Base-by-base conservation (phyloP, 2,888 invertebrate genomes). In the Anthoptus insignis region DNA sequence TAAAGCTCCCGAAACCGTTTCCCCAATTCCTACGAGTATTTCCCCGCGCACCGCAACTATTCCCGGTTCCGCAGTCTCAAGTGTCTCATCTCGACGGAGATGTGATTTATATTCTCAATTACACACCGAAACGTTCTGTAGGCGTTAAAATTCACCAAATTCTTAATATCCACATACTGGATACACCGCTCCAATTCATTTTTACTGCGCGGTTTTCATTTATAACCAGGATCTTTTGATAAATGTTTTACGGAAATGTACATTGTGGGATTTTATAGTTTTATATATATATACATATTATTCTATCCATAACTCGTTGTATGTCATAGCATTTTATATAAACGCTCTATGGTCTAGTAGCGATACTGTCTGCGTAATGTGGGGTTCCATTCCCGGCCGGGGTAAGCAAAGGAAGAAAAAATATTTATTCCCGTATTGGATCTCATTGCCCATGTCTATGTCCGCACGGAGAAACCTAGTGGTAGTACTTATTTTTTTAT, bases 31-130 rank as follows among this genome's bases (percentile, higher is more conserved):
- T 32, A n/a, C n/a, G n/a, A n/a, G n/a, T n/a, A 29, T 60, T 54
- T 61, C 16, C 27, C 42, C 45, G 19, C 37, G 19, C 45, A 53
- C 34, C 53, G 37, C 37, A 53, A 65, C 45, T 52, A 64, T 37
- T 39, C 19, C 16, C 11, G 47, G 49, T 47, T 24, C 34, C 61
- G 42, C 22, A 47, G 24, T 37, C 61, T 53, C 34, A 47, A 61
- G 72, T 83, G 81, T 86, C 86, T 87, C 81, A 86, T 88, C 89
- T 84, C 84, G 82, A 85, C 82, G 82, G 78, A 69, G 64, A 52
- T 75, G 72, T 87, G 91, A 91, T 91, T 91, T 91, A 91, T 88
- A 82, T 77, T 73, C 81, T 84, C 89, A 90, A 91, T 91, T 88
- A 88, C 76, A 78, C 76, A 76, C 63, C 49, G 67, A 65, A 60